Base-by-base conservation (phyloP, 2,797 vertebrate species). In the Tenualosa thibaudeaui region DNA sequence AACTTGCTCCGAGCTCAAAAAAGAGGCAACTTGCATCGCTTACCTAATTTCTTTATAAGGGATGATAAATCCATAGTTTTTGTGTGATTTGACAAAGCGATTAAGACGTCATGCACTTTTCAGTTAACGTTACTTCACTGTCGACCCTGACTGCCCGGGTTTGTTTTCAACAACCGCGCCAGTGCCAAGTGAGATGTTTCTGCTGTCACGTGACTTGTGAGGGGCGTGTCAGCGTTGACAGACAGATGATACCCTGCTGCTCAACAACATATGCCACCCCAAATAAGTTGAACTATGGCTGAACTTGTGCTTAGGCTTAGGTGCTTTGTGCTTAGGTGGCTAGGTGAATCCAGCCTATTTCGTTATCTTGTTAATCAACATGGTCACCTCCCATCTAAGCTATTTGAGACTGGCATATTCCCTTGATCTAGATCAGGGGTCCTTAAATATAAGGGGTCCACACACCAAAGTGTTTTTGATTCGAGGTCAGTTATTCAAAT, bases 21-120 rank as follows among this genome's bases (percentile, higher is more conserved):
- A 12, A 51, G 10, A 37, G 3, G 26, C 22, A 2, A 2, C 10
- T 5, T 83, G 9, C 19, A 49, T 31, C 10, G 7, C 88, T 88
- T 93, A 96, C 96, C 95, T 58, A 94, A 94, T 89, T 96, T 96
- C 89, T 93, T 95, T 84, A 96, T 94, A 26, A 96, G 91, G 0
- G 91, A 75, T 15, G 95, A 93, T 86, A 96, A 87, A 26, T 96
- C 96, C 96, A 96, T 96, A 22, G 71, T 85, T 56, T 3, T 0
- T 84, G 43, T 75, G 13, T n/a, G 82, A 3, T 62, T 13, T 15
- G 15, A 54, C 1, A 6, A 26, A n/a, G 49, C 31, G 60, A 53
- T 31, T 53, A 31, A 1, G 60, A 15, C 68, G 9, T 15, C 54
- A 62, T 19, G 71, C 49, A 31, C 82, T 53, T 81, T 37, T 40